phyloP scores from a whole-genome alignment of 2,113 vertebrate species.

The Cranoglanis bouderius region DNA sequence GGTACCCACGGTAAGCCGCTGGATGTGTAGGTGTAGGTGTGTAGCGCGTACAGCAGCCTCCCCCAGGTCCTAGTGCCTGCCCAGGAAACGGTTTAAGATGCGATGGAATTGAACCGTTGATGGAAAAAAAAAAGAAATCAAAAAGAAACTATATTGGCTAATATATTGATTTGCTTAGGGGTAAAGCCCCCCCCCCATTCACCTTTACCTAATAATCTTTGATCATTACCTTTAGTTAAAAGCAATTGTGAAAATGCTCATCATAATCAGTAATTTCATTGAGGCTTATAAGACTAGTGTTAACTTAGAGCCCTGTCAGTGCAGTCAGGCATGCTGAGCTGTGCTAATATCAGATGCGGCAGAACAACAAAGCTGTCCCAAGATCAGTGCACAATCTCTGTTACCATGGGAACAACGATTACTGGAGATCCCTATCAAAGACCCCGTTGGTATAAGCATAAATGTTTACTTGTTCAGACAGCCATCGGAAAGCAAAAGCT shows the following conservation, averaged over 20 bases:
- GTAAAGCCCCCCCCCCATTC: too few relatives aligned
- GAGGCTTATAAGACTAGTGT: background rate
- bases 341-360: background rate
- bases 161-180: too few relatives aligned
- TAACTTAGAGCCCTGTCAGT: background rate
- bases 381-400: constrained; percentile 12
- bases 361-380: background rate
- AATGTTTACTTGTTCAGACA: background rate
- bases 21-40: too few relatives aligned
- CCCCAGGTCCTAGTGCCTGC: too few relatives aligned
- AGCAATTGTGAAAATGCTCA: background rate
- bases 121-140: too few relatives aligned
- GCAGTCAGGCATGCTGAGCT: background rate
- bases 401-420: constrained; percentile 6
- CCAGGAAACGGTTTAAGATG: too few relatives aligned
- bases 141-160: too few relatives aligned
- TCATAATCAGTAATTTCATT: background rate
- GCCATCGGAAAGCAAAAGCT: background rate
- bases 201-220: background rate
- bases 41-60: too few relatives aligned
- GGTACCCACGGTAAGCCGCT: too few relatives aligned
- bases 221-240: background rate
- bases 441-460: background rate
- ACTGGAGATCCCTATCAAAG: background rate
- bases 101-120: too few relatives aligned